Evolutionary conservation across 2,113 vertebrate species (phyloP), one percentile per base, ranked within the genome.

Genomic region (Acanthisitta chloris): DNA sequence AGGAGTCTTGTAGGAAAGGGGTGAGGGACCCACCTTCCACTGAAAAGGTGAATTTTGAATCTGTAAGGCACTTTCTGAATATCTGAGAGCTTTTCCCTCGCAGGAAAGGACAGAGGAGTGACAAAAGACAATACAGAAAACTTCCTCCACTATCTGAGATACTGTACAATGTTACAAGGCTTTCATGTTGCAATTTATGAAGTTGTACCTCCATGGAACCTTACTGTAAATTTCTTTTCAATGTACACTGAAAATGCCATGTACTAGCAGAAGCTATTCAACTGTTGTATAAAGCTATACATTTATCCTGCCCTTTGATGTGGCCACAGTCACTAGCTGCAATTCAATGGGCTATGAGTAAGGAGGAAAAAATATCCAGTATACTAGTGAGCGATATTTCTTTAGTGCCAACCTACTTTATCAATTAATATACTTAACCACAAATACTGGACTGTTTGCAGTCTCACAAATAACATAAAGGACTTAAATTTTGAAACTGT

Each of bases 401-500:
- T 95, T 77, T 57, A 81, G 79, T 45, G 25, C 69, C 55, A 92
- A 76, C 5, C 34, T 76, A 82, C 81, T 64, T 95, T 89, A 93
- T 96, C 40, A 76, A 90, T 81, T 93, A 96, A 95, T 81, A 96
- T 49, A 94, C 66, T 92, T 82, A 92, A 94, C 84, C 82, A 91
- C 46, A 95, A 97, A 97, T 95, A 90, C 34, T 43, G 52, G 80
- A 51, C 45, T 91, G 64, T 83, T 95, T 96, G 73, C 89, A 94
- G 92, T 88, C 84, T 91, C 89, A 88, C 20, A 97, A 97, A 96
- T 92, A 97, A 93, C 76, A 91, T 7, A 90, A 76, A 49, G 43
- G 57, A 95, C 96, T 96, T 97, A 96, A 74, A 91, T 84, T 95
- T 89, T 94, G 93, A 95, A 90, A 96, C 87, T 88, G 78, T 45